Evolutionary conservation across 23 tunicate species (phyloP).

Genomic region (Clavelina lepadiformis): DNA sequence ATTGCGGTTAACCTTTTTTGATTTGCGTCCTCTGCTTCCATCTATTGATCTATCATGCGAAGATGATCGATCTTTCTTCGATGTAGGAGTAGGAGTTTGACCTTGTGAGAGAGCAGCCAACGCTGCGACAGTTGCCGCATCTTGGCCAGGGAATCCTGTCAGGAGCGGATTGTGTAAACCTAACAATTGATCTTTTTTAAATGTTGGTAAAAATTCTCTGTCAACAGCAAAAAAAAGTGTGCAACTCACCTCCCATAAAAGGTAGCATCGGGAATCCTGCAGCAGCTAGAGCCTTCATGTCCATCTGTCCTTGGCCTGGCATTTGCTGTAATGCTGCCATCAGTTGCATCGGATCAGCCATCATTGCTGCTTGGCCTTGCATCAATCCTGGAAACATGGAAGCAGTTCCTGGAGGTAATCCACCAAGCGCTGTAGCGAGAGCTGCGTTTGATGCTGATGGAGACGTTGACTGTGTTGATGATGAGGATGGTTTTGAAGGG

Average conservation of each 20-base stretch:
- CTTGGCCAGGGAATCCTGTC: slow-evolving; percentile 24
- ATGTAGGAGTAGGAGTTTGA: slow-evolving; percentile 4
- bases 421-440: slow-evolving; percentile 39
- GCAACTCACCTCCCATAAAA: slow-evolving; percentile 54
- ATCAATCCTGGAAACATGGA: slow-evolving; percentile 58
- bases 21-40: slow-evolving; percentile 21
- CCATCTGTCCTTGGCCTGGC: slow-evolving; percentile 59
- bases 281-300: slow-evolving; percentile 48
- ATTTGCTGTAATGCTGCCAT: slow-evolving; percentile 65
- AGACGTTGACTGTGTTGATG: slow-evolving; percentile 12
- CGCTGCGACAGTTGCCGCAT: slow-evolving; percentile 35
- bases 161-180: slow-evolving; percentile 45
- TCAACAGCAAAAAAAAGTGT: slow-evolving; percentile 9
- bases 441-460: slow-evolving; percentile 27
- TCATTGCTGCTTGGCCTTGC: slow-evolving; percentile 49
- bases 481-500: slow-evolving; percentile 25
- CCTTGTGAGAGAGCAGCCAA: slow-evolving; percentile 67
- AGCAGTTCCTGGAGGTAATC: slow-evolving; percentile 35
- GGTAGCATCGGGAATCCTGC: slow-evolving; percentile 62
- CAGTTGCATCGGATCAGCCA: slow-evolving; percentile 63
- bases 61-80: slow-evolving; percentile 25
- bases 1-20: slow-evolving; percentile 47
- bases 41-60: slow-evolving; percentile 16
- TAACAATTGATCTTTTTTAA: background rate
- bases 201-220: background rate